Base-by-base conservation (phyloP, 1,140 invertebrate genomes). In the Arctopsyche grandis region DNA sequence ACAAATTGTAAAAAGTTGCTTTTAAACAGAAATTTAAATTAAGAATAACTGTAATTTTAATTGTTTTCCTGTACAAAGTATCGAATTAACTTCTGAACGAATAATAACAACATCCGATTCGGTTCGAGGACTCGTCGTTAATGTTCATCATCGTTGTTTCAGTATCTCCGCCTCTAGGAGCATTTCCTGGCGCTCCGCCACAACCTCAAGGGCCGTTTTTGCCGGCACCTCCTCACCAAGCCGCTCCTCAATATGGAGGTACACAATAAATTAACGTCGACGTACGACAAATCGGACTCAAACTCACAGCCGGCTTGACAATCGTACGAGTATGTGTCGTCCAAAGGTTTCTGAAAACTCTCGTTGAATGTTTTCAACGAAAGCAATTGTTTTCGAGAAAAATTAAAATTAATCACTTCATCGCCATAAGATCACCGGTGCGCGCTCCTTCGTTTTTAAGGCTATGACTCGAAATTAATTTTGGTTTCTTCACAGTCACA, bases 151-250 rank as follows among this genome's bases (percentile, higher is more conserved):
- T 26, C 16, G 84, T 88, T 87, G 86, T 88, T 89, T 81, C 88
- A 89, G 88, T 89, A 58, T 87, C 88, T 9, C 88, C 88, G 19
- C 88, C 87, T 38, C 85, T 89, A 48, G 87, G 88, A 82, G 88
- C 88, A 52, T 89, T 88, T 84, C 87, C 88, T 5, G 87, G 87
- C 78, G 87, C 87, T 21, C 88, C 88, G 82, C 88, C 88, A 70
- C 82, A 83, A 74, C 87, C 88, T 21, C 88, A 89, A 82, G 88
- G 87, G 1, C 88, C 87, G 5, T 89, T 88, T 84, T 83, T 89
- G 82, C 88, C 88, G 43, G 87, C 87, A 46, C 87, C 88, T 74
- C 87, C 87, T 1, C 88, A 88, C 38, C 87, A 88, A 78, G 86
- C 86, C 69, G 84, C 86, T 19, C 88, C 86, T 9, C 87, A 89